Percentiles rank a stretch among this genome's conserved stretches.
Evolutionary conservation across 2,888 invertebrate species (phyloP).

Genomic region (Tetranychus truncatus): DNA sequence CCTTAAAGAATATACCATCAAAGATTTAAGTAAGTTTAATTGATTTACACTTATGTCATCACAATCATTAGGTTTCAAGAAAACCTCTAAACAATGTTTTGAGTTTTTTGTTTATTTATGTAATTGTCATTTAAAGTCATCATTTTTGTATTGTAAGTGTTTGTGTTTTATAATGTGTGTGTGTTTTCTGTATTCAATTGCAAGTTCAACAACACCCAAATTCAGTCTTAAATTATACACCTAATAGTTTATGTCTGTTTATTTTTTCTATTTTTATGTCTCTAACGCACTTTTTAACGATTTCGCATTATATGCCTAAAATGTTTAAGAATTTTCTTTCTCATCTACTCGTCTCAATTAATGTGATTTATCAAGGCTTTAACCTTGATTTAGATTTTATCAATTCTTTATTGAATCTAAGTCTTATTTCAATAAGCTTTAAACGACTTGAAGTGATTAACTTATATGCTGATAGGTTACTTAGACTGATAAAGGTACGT

Average conservation of each 20-base stretch:
- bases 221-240: background rate
- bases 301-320: background rate
- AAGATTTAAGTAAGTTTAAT: conserved; percentile 41
- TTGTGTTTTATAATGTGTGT: background rate
- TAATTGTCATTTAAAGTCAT: too few species aligned
- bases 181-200: background rate
- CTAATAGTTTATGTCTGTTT: background rate
- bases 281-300: background rate
- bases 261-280: background rate
- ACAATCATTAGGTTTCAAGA: too few species aligned
- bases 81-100: too few species aligned
- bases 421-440: background rate
- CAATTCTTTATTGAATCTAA: background rate
- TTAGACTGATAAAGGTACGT: background rate
- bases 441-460: background rate
- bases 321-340: background rate
- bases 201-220: background rate
- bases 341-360: background rate
- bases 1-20: conserved; percentile 40
- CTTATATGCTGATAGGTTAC: background rate
- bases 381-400: background rate
- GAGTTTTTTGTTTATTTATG: too few species aligned
- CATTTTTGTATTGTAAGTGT: too few species aligned
- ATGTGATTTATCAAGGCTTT: background rate
- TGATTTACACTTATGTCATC: background rate